Evolutionary conservation across 1,140 invertebrate species (phyloP).

Genomic region (Mycetomoellerius zeteki): DNA sequence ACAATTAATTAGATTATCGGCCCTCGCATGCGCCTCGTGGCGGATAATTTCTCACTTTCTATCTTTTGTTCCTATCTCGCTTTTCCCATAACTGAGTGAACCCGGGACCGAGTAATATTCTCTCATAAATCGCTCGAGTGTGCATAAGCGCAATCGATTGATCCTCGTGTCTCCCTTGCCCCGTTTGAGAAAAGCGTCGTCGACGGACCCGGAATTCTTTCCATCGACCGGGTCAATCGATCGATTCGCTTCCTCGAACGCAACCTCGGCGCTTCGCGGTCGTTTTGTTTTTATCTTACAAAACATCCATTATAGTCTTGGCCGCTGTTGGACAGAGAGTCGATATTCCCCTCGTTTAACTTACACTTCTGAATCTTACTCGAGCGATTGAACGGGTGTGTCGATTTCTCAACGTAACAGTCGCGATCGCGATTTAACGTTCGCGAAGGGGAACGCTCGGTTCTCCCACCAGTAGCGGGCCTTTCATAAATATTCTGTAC

Average conservation of each 20-base stretch:
- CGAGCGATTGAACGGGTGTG: conserved; percentile 34
- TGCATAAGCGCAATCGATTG: conserved; percentile 54
- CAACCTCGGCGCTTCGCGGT: conserved; percentile 61
- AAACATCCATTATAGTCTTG: conserved; percentile 85
- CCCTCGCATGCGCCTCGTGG: conserved; percentile 75
- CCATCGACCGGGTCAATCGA: conserved; percentile 64
- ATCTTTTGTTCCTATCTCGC: conserved; percentile 74
- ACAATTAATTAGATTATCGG: conserved; percentile 86
- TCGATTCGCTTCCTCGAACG: conserved; percentile 70
- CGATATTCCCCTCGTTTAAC: conserved; percentile 36
- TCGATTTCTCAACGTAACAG: conserved; percentile 36
- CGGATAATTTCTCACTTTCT: conserved; percentile 77
- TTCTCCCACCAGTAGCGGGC: conserved; percentile 83
- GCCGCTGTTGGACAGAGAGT: conserved; percentile 76
- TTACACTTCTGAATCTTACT: conserved; percentile 27
- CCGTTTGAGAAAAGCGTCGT: conserved; percentile 66
- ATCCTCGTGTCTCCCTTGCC: conserved; percentile 49
- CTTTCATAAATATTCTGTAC: conserved; percentile 87
- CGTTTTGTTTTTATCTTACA: conserved; percentile 83
- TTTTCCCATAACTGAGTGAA: conserved; percentile 39
- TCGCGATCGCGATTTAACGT: conserved; percentile 51
- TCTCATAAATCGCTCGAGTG: conserved; percentile 63
- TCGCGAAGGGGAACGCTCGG: conserved; percentile 58
- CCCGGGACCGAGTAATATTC: conserved; percentile 52
- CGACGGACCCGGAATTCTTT: conserved; percentile 58